A percentile compares a stretch with the other conserved stretches of the same genome.
Conservation (phyloP, 1,140 invertebrate species). For the Geopemphigus sp. region DNA sequence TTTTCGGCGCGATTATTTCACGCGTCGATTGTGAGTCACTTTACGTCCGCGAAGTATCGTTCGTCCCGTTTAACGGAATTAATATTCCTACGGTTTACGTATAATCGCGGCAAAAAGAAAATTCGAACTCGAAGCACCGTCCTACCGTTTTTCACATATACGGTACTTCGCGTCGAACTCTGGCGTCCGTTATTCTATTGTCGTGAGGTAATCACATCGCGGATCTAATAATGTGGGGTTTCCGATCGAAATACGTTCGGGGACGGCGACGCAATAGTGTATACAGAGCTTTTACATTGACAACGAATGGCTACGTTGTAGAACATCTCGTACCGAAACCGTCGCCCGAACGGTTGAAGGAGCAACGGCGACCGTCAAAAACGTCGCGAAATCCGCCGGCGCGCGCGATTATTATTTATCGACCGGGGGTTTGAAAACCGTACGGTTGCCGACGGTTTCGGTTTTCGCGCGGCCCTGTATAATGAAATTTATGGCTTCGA, state of each 20-base stretch:
- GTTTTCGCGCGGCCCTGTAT: not conserved
- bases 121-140: too few relatives aligned
- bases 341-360: not conserved
- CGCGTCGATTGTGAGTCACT: too few relatives aligned
- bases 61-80: too few relatives aligned
- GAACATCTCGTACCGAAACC: not conserved
- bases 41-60: too few relatives aligned
- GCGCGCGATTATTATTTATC: not conserved
- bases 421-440: not conserved
- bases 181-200: not conserved
- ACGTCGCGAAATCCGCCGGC: not conserved
- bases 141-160: not conserved
- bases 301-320: not conserved
- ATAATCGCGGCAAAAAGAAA: too few relatives aligned
- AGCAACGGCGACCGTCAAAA: not conserved
- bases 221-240: slow-evolving; percentile 21
- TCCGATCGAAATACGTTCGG: not conserved
- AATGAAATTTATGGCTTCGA: slow-evolving; percentile 35
- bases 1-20: too few relatives aligned
- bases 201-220: not conserved
- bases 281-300: slow-evolving; percentile 2
- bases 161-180: too few relatives aligned
- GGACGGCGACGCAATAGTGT: not conserved
- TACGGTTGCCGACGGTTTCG: not conserved
- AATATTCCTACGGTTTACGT: too few relatives aligned